phyloP scores from a whole-genome alignment of 1,140 invertebrate genomes.

The Frieseomelitta varia region DNA sequence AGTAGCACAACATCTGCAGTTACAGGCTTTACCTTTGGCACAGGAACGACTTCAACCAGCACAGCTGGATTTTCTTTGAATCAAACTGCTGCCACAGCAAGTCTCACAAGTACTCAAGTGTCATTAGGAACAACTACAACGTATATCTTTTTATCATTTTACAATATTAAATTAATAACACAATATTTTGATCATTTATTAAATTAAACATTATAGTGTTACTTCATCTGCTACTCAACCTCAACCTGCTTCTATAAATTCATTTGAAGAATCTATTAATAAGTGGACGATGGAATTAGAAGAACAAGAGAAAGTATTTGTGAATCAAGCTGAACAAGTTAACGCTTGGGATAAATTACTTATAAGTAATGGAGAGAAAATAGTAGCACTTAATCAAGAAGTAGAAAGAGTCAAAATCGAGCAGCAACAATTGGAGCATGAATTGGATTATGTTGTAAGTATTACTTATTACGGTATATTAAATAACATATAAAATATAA shows the following conservation, averaged over 20 bases:
- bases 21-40: slow-evolving; percentile 68
- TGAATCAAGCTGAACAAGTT: slow-evolving; percentile 96
- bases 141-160: slow-evolving; percentile 70
- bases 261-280: slow-evolving; percentile 95
- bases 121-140: slow-evolving; percentile 78
- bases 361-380: slow-evolving; percentile 96
- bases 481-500: background rate
- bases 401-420: slow-evolving; percentile 94
- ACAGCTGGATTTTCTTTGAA: slow-evolving; percentile 59
- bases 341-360: slow-evolving; percentile 97
- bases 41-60: slow-evolving; percentile 50
- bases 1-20: slow-evolving; percentile 50
- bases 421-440: slow-evolving; percentile 94
- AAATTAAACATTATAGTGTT: slow-evolving; percentile 73
- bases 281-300: slow-evolving; percentile 97
- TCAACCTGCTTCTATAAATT: slow-evolving; percentile 86
- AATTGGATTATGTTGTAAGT: slow-evolving; percentile 95
- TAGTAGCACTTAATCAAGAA: slow-evolving; percentile 91
- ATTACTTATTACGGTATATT: background rate
- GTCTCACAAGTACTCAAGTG: slow-evolving; percentile 78
- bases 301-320: slow-evolving; percentile 96
- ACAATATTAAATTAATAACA: slow-evolving; percentile 7
- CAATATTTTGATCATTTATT: slow-evolving; percentile 35
- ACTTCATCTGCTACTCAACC: slow-evolving; percentile 77
- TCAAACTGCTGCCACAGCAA: slow-evolving; percentile 71